Evolutionary conservation across 2,888 invertebrate species (phyloP).

Genomic region (Pristionchus fissidentatus): DNA sequence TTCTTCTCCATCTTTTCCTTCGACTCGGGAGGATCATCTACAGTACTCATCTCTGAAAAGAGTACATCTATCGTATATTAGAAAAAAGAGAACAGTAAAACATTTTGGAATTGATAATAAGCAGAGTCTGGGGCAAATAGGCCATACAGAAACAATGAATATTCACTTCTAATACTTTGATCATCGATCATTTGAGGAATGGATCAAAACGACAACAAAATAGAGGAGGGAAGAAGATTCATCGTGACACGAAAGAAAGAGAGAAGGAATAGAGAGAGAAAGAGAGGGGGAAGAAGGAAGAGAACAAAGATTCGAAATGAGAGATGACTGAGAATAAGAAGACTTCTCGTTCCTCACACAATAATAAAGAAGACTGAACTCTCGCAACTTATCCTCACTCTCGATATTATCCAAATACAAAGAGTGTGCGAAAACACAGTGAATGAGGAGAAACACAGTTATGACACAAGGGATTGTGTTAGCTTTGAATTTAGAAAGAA

Average conservation of each 20-base stretch:
- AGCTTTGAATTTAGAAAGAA: too few relatives aligned
- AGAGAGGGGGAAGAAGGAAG: neutral
- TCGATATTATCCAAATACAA: too few relatives aligned
- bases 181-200: too few relatives aligned
- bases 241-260: neutral
- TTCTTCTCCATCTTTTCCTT: neutral
- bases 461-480: too few relatives aligned
- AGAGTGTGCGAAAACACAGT: too few relatives aligned
- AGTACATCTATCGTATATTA: neutral
- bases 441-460: too few relatives aligned
- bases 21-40: neutral
- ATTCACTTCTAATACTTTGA: too few relatives aligned
- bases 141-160: neutral
- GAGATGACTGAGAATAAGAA: neutral
- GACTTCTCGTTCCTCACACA: neutral
- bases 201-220: neutral
- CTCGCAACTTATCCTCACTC: neutral
- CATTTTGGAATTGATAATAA: neutral
- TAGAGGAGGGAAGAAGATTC: neutral
- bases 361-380: neutral
- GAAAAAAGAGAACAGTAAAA: neutral
- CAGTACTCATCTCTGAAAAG: neutral
- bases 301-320: too few relatives aligned
- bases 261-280: slow-evolving; percentile 7
- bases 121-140: neutral